A percentile compares a stretch with the other conserved stretches of the same genome.
phyloP scores from a whole-genome alignment of 2,797 vertebrate species.

The Pseudomugil gertrudae region DNA sequence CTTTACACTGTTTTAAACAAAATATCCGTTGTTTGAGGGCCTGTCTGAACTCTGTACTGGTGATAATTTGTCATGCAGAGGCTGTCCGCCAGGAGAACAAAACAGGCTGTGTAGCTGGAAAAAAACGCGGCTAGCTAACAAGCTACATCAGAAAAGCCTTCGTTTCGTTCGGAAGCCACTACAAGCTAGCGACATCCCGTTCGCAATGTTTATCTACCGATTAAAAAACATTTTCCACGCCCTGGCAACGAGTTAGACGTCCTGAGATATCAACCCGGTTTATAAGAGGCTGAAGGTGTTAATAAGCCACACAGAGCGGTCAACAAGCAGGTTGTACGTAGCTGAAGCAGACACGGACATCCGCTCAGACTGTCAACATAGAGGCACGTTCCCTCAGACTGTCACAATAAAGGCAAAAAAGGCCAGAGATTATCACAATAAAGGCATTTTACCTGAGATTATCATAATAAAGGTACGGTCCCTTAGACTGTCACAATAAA shows the following conservation, averaged over 20 bases:
- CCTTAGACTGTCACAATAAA: too few species aligned
- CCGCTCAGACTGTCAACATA: slow-evolving; percentile 61
- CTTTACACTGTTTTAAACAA: slow-evolving; percentile 32
- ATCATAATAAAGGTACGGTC: too few species aligned
- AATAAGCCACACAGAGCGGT: slow-evolving; percentile 46
- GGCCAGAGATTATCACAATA: too few species aligned
- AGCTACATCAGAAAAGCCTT: slow-evolving; percentile 64
- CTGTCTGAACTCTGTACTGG: background rate
- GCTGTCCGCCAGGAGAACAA: slow-evolving; percentile 43
- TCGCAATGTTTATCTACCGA: background rate
- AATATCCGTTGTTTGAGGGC: slow-evolving; percentile 14
- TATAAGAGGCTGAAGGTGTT: slow-evolving; percentile 41
- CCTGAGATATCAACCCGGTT: slow-evolving; percentile 33
- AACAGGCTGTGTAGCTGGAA: slow-evolving; percentile 48
- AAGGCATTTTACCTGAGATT: too few species aligned
- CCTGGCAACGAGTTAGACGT: slow-evolving; percentile 8
- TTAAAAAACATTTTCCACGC: background rate
- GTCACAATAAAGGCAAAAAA: too few species aligned
- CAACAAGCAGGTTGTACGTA: slow-evolving; percentile 56
- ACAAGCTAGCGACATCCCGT: slow-evolving; percentile 14
- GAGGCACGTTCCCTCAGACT: too few species aligned
- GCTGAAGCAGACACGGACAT: slow-evolving; percentile 57
- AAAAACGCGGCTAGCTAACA: slow-evolving; percentile 60
- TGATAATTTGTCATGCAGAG: slow-evolving; percentile 47
- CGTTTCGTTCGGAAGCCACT: slow-evolving; percentile 18